These are phyloP conservation scores for Suncus etruscus DNA, from an alignment of 2,113 vertebrate genomes.

Conservation along the genomic window DNA sequence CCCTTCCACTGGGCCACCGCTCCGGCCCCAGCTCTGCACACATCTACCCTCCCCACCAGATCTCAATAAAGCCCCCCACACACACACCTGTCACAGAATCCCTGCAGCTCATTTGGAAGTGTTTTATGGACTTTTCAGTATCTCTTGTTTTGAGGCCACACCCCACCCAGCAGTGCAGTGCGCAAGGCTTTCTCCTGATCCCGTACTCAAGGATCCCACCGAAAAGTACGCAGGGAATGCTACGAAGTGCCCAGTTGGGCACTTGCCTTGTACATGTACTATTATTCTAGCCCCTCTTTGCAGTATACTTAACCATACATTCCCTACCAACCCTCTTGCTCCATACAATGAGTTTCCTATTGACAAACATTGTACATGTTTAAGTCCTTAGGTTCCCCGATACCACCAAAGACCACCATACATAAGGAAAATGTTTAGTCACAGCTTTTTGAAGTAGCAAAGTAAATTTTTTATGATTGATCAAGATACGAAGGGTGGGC, in stretches of 20 bases:
- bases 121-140: not conserved
- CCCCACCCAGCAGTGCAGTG: too few species aligned
- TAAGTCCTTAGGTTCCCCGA: not conserved
- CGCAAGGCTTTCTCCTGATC: too few species aligned
- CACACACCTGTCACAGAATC: not conserved
- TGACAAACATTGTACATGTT: not conserved
- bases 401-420: slow-evolving; percentile 76
- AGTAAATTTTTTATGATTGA: not conserved
- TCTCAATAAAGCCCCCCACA: not conserved
- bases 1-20: not conserved
- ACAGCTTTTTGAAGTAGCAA: not conserved
- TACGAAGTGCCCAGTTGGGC: too few species aligned
- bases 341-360: not conserved
- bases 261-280: not conserved
- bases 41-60: too few species aligned
- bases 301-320: not conserved
- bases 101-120: not conserved
- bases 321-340: not conserved
- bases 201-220: too few species aligned
- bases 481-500: not conserved
- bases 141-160: not conserved
- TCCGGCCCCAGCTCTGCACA: not conserved
- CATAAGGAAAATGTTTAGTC: slow-evolving; percentile 83
- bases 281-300: not conserved
- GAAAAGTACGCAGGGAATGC: too few species aligned